Evolutionary conservation across 2,797 vertebrate genomes (phyloP), one percentile per base, ranked within the genome.

Genomic region (Moxostoma hubbsi): DNA sequence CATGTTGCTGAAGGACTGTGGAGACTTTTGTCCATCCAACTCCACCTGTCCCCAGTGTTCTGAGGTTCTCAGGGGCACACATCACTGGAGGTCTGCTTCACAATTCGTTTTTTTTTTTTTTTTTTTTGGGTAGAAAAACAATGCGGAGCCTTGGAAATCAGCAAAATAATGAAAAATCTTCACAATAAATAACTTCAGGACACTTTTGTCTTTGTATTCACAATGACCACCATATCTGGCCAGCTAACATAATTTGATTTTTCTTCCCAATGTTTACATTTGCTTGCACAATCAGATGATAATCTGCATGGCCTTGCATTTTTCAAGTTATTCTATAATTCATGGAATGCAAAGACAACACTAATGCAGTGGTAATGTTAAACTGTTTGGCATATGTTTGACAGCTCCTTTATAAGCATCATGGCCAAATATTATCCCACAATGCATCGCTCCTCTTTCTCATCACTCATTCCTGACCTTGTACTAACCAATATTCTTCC

Each of bases 401-500:
- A 59, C 64, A 59, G 64, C 16, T 43, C 11, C 57, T 55, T 78
- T 71, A 70, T 70, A 63, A 69, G 58, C 57, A 18, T 62, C 47
- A 24, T 7, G 0, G 57, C 45, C 16, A 36, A 9, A 57, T 88
- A 82, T 90, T 85, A 67, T 84, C 83, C 81, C 45, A 69, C 86
- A 90, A 89, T 75, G 89, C 51, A 24, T 16, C 8, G 9, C 54
- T 15, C 58, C 45, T 76, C 12, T 36, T 36, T 49, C 74, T 76
- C 49, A 51, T 90, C 88, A 79, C 70, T 15, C 76, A 47, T 59
- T 62, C 73, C 63, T 73, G 75, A 82, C 86, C 82, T 85, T 80
- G 66, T 69, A 66, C 82, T 80, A 85, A 77, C 90, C 88, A 90
- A 89, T 84, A 84, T 86, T 89, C 88, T 87, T 90, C 90, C 86